Evolutionary conservation across 2,113 vertebrate genomes (phyloP).

Genomic region (Corydoras maculifer): DNA sequence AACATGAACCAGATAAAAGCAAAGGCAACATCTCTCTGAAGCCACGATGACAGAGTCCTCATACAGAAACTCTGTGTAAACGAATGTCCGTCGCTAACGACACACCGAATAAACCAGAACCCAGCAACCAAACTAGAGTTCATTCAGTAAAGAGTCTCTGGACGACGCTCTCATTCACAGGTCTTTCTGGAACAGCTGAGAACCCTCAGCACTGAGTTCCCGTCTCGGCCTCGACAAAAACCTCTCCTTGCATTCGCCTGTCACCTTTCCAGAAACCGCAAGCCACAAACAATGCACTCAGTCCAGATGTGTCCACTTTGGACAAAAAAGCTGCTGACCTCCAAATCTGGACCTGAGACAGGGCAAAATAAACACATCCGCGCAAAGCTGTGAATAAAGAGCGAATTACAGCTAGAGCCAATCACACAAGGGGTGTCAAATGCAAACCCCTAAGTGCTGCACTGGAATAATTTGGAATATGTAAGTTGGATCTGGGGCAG

Average conservation of each 20-base stretch:
- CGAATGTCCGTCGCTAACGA: too few species aligned
- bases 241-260: slow-evolving; percentile 76
- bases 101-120: slow-evolving; percentile 1
- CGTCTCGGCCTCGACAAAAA: slow-evolving; percentile 68
- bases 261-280: slow-evolving; percentile 80
- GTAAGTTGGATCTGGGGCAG: background rate
- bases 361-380: slow-evolving; percentile 81
- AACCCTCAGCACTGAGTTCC: slow-evolving; percentile 77
- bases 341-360: slow-evolving; percentile 78
- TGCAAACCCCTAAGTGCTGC: slow-evolving; percentile 60
- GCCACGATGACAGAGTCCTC: slow-evolving; percentile 7
- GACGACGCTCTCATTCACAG: slow-evolving; percentile 48
- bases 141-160: slow-evolving; percentile 47
- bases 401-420: slow-evolving; percentile 66
- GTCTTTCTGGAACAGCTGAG: slow-evolving; percentile 68
- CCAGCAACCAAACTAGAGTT: slow-evolving; percentile 6
- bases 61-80: slow-evolving; percentile 6
- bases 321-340: slow-evolving; percentile 80
- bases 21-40: slow-evolving; percentile 7
- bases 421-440: slow-evolving; percentile 67
- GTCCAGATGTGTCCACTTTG: slow-evolving; percentile 84
- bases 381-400: slow-evolving; percentile 81
- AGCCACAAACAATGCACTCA: slow-evolving; percentile 79
- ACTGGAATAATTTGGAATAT: slow-evolving; percentile 57
- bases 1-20: slow-evolving; percentile 23